Conservation (phyloP, 2,888 invertebrate genomes). For the Megaustenia siamemsis region DNA sequence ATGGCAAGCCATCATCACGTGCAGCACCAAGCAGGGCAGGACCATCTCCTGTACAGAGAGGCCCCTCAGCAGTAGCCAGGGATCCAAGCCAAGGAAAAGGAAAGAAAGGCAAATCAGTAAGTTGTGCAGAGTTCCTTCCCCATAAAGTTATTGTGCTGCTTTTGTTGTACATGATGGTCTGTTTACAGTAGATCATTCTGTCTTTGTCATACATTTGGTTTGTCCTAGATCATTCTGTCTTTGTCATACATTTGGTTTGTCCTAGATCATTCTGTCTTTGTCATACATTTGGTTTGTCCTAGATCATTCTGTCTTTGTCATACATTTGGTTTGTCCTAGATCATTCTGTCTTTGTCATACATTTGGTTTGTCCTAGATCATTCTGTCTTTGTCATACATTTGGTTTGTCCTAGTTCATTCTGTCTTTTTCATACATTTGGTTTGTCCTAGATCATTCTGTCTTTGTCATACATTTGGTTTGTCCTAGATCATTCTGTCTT, state of each 20-base stretch:
- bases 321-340: neutral
- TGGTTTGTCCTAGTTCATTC: too few species aligned
- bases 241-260: too few species aligned
- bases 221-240: neutral
- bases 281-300: neutral
- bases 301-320: neutral
- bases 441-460: too few species aligned
- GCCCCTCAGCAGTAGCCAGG: conserved; percentile 53
- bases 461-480: too few species aligned
- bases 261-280: neutral
- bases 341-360: neutral
- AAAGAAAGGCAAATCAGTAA: conserved; percentile 56
- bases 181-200: too few species aligned
- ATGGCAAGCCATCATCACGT: conserved; percentile 59
- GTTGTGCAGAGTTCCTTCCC: too few species aligned
- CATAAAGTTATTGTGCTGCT: neutral
- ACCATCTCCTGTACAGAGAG: conserved; percentile 58
- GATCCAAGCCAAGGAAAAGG: conserved; percentile 56
- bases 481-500: too few species aligned
- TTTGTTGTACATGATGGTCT: too few species aligned
- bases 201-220: too few species aligned
- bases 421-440: too few species aligned
- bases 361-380: too few species aligned
- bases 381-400: too few species aligned
- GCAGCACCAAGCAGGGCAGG: conserved; percentile 56